Evolutionary conservation across 2,113 vertebrate species (phyloP), one percentile per base, ranked within the genome.

Genomic region (Mirounga angustirostris): DNA sequence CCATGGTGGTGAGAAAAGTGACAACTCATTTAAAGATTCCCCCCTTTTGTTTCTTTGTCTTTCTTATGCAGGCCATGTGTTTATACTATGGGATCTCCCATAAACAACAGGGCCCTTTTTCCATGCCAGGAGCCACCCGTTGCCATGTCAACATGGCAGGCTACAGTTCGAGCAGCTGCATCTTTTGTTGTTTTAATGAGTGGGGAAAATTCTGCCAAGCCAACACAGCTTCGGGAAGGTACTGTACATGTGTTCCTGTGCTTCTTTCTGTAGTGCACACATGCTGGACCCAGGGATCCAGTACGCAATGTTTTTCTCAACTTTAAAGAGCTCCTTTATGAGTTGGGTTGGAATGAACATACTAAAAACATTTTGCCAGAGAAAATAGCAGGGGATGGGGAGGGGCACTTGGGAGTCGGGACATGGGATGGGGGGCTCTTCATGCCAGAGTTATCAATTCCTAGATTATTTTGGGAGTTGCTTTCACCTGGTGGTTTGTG

Each of bases 71-170:
- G 99, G 98, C 98, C 99, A 74, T 99, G 99, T 99, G 99, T 99
- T 98, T 99, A 99, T 99, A 99, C 99, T 0, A 98, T 99, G 82
- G 99, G 99, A 94, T 99, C 99, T 5, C 99, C 99, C 94, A 99
- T 99, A 99, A 99, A 99, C 99, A 99, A 99, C 99, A 99, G 99
- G 98, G 99, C 99, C 89, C 99, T 99, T 97, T 99, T 99, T 98
- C 99, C 99, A 69, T 99, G 99, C 99, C 99, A 99, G 98, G 99
- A 99, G 90, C 99, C 99, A 93, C 99, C 99, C n/a, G 98, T 99
- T 99, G 99, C 99, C 98, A 99, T 99, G 99, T 99, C 99, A 98
- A 99, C 99, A 15, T 99, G 99, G 99, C 99, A 99, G 98, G 99
- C 99, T 56, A 99, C 99, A 74, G 98, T 99, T 67, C 99, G 98